A percentile compares a stretch with the other conserved stretches of the same genome.
Conservation (phyloP, 2,113 vertebrate species). For the Myiopsitta monachus region DNA sequence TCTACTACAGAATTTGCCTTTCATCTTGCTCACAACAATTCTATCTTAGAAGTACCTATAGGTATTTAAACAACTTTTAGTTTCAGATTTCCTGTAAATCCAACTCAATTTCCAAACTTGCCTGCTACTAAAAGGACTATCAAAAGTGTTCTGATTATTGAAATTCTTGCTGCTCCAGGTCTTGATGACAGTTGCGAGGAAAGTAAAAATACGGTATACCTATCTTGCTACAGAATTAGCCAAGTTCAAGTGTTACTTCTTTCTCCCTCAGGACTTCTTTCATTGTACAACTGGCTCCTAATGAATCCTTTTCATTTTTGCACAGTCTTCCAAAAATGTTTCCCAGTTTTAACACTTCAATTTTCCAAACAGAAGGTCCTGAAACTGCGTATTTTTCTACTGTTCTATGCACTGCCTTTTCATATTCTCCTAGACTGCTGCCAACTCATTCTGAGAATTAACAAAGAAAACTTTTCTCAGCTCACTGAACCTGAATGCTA, state of each 20-base stretch:
- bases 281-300: not conserved
- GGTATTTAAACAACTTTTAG: not conserved
- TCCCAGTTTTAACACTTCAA: not conserved
- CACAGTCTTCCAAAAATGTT: not conserved
- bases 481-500: slow-evolving; percentile 1
- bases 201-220: not conserved
- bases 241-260: not conserved
- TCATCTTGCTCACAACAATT: not conserved
- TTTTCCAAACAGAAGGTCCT: not conserved
- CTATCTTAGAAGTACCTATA: rapidly evolving
- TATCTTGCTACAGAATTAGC: not conserved
- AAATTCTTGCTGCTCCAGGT: not conserved
- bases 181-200: not conserved
- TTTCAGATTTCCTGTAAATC: not conserved
- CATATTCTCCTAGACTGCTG: not conserved
- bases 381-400: not conserved
- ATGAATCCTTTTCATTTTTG: not conserved
- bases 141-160: not conserved
- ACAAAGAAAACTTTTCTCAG: slow-evolving; percentile 9
- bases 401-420: not conserved
- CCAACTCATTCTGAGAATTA: not conserved
- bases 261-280: not conserved
- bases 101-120: not conserved
- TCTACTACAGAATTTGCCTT: not conserved
- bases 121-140: not conserved